phyloP scores from a whole-genome alignment of 2,113 vertebrate genomes.

The Rhabdomys dilectus region DNA sequence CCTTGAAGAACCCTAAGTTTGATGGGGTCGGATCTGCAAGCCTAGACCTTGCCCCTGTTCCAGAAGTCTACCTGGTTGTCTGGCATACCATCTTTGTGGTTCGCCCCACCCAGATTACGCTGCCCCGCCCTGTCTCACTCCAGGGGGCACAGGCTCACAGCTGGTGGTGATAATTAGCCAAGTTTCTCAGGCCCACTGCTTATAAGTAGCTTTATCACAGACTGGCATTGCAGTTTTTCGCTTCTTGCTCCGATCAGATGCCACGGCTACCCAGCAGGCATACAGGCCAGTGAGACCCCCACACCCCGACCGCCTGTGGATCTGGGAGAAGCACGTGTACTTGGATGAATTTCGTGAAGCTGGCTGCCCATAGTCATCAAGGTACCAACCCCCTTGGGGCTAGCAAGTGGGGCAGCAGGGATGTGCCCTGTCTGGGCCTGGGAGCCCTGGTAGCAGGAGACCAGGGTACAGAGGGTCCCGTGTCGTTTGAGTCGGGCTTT shows the following conservation, averaged over 20 bases:
- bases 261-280: neutral
- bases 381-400: slow-evolving; percentile 25
- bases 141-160: neutral
- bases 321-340: slow-evolving; percentile 57
- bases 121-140: neutral
- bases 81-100: neutral
- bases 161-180: neutral
- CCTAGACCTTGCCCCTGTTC: neutral
- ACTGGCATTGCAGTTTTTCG: neutral
- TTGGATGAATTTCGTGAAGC: slow-evolving; percentile 59
- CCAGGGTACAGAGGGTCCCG: no score
- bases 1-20: neutral
- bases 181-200: accelerated
- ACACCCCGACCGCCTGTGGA: slow-evolving; percentile 72
- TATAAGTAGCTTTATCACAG: accelerated
- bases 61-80: no score
- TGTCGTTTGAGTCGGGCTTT: neutral
- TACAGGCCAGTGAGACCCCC: accelerated
- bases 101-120: neutral
- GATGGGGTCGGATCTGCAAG: accelerated
- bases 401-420: neutral
- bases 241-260: accelerated
- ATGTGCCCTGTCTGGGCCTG: no score
- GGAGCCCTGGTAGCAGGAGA: neutral
- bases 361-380: slow-evolving; percentile 58